Base-by-base conservation (phyloP, 2,113 vertebrate species). In the Vicugna pacos region DNA sequence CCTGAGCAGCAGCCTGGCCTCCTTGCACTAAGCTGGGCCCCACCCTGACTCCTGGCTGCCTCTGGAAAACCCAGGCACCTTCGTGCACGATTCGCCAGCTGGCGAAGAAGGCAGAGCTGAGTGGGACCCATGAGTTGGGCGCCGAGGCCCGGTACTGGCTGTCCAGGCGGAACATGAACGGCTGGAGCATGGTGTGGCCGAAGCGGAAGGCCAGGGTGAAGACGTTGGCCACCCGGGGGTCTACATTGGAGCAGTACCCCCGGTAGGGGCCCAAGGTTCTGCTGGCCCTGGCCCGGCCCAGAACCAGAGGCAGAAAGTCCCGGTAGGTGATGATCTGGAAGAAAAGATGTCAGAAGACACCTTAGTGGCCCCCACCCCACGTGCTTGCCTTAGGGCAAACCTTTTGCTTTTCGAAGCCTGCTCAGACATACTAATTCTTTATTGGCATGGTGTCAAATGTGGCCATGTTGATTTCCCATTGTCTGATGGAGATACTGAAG, bases 121-220 rank as follows among this genome's bases (percentile, higher is more conserved):
- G 95, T 2, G 98, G 98, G 10, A 99, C 97, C 0, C 54, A 98
- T 52, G 98, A 98, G 64, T 98, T 98, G 96, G 98, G 98, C 42
- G 98, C 98, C 7, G 30, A 96, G 50, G 54, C 0, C 73, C 92
- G 62, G 70, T 99, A 98, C n/a, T 75, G 98, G 96, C 98, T 98
- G 93, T 98, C 96, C 96, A 99, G 97, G 58, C 99, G 99, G 94
- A 94, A 84, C 91, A 99, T 76, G 54, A 98, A 42, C 17, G 99
- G 99, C 97, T 99, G 99, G 69, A 99, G 97, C 89, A 98, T 97
- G 91, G 99, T 98, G 95, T 99, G 99, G 77, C 98, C 99, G 4
- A 99, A 99, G 73, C 99, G 98, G 97, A 98, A 99, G 32, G 99
- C 99, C 35, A 99, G 98, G 1, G 99, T 99, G 91, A 99, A 99